Base-by-base conservation (phyloP, 2,888 invertebrate species). In the Drosophila greeni region DNA sequence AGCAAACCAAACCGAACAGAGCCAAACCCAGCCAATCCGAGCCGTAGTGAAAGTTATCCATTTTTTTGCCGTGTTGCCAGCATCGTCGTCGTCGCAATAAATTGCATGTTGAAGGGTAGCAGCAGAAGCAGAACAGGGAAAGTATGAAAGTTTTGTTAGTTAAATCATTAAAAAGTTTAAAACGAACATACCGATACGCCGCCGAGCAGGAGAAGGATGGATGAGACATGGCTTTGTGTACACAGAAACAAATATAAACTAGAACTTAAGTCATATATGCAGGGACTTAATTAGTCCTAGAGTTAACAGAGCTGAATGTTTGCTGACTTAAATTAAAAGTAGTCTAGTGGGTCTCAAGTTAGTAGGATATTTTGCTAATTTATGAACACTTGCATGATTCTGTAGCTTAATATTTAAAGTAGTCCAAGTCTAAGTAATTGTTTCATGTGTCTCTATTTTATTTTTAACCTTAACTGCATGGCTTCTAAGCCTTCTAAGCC, bases 131-230 rank as follows among this genome's bases (percentile, higher is more conserved):
- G 71, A 75, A 36, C 61, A 62, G 37, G 76, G 88, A 86, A 87
- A 86, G 86, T 84, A 65, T 60, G 73, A 76, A 84, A 86, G 73
- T 82, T 84, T 82, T 81, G 85, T 87, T 87, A 85, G 87, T 87
- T 86, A 85, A 86, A 86, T 87, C 86, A 86, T 87, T 87, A 86
- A 87, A 86, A 87, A 87, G 86, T 87, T 87, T 86, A 81, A 82
- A 76, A 70, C 68, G 58, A 72, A 70, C 74, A 74, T 71, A 73
- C 72, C 74, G 70, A 76, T 76, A 55, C 59, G 48, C 45, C 16
- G 51, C 40, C 23, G 47, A 61, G 39, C 56, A 23, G 64, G 49
- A 43, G 43, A 37, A 29, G 36, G 24, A 31, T 31, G 33, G 51
- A 51, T 29, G 52, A 49, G 47, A 24, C 31, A 36, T 24, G 59